These are phyloP conservation scores for Centropus bengalensis DNA, from an alignment of 2,113 vertebrate species.

Conservation along the genomic window DNA sequence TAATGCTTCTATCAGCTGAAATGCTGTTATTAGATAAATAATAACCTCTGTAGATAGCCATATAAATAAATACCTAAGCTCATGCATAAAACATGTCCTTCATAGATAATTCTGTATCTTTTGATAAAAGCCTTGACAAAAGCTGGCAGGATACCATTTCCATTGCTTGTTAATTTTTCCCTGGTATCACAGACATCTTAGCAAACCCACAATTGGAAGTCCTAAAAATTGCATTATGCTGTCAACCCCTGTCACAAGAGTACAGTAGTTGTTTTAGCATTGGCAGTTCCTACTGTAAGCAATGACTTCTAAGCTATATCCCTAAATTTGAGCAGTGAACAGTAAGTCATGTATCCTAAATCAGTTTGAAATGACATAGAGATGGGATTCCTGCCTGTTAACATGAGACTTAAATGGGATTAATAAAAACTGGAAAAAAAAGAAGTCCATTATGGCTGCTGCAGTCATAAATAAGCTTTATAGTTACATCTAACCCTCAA, in stretches of 20 bases:
- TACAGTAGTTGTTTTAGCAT: slow-evolving; percentile 2
- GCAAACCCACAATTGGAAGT: neutral
- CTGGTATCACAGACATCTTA: neutral
- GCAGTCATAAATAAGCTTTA: slow-evolving; percentile 16
- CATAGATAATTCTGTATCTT: neutral
- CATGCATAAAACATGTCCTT: neutral
- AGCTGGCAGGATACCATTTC: neutral
- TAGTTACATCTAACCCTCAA: neutral
- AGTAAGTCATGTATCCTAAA: neutral
- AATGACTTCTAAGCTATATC: neutral
- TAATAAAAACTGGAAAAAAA: slow-evolving; percentile 18
- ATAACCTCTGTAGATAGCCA: neutral
- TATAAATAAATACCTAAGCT: neutral
- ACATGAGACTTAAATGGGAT: neutral
- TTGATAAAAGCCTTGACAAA: neutral
- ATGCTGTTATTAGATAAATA: neutral
- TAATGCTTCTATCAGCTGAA: neutral
- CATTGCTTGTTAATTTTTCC: neutral
- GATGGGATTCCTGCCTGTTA: slow-evolving; percentile 5
- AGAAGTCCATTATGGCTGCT: neutral
- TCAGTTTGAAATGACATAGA: slow-evolving; percentile 19
- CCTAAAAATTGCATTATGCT: neutral
- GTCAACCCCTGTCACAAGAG: neutral
- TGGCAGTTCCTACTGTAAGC: slow-evolving; percentile 11
- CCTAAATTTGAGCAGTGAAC: neutral